phyloP scores from a whole-genome alignment of 2,113 vertebrate genomes.

The rat (Rattus norvegicus) region GRCr8 NC_086025.1:26941501-26942000 shows the following conservation, averaged over 20 bases:
- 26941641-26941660: background rate
- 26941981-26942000: too few species aligned
- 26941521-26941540: background rate
- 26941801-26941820: background rate
- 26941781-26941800: background rate
- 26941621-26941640: background rate
- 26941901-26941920: background rate
- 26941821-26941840: background rate
- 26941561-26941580: background rate
- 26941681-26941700: background rate
- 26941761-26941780: background rate
- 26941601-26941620: background rate
- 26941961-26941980: background rate
- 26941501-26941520: background rate
- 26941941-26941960: background rate
- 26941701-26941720: constrained; percentile 10
- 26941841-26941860: background rate
- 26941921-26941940: background rate
- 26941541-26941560: background rate
- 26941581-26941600: background rate
- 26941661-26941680: constrained; percentile 35
- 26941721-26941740: background rate
- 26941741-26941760: background rate
- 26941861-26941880: background rate
- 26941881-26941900: background rate